Conservation (phyloP, 1,140 invertebrate genomes). For the Drosophila micromelanica region DNA sequence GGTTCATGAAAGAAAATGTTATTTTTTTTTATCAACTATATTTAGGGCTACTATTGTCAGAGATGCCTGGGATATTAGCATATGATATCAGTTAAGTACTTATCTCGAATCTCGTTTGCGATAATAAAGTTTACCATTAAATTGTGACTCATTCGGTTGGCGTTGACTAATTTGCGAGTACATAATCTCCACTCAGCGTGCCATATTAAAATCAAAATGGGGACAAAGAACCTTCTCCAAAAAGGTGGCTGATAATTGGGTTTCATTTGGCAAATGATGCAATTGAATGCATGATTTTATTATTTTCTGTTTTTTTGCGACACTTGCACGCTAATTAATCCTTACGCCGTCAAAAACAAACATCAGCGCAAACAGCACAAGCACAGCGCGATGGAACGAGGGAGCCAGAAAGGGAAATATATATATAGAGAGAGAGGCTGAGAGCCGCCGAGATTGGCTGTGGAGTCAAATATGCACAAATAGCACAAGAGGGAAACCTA, state of each 20-base stretch:
- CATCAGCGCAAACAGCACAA: conserved; percentile 39
- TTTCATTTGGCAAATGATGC: conserved; percentile 73
- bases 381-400: conserved; percentile 25
- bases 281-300: conserved; percentile 75
- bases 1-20: too few species aligned
- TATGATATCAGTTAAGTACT: conserved; percentile 2
- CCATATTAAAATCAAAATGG: conserved; percentile 10
- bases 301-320: conserved; percentile 49
- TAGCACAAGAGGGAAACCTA: conserved; percentile 6
- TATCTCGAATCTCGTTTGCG: conserved; percentile 3
- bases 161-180: conserved; percentile 29
- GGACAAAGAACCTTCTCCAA: conserved; percentile 52
- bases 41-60: not conserved
- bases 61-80: not conserved
- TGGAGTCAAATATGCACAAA: conserved; percentile 62
- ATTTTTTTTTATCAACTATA: not conserved
- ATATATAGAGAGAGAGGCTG: conserved; percentile 8
- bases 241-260: conserved; percentile 60
- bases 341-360: conserved; percentile 76
- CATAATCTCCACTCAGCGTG: conserved; percentile 24
- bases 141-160: conserved; percentile 6
- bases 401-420: conserved; percentile 1
- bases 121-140: not conserved
- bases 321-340: conserved; percentile 82
- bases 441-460: conserved; percentile 22